Percentiles rank a stretch among this genome's conserved stretches.
These are phyloP conservation scores for Sarcophaga bullata DNA, from an alignment of 1,140 invertebrate species.

Conservation along the genomic window DNA sequence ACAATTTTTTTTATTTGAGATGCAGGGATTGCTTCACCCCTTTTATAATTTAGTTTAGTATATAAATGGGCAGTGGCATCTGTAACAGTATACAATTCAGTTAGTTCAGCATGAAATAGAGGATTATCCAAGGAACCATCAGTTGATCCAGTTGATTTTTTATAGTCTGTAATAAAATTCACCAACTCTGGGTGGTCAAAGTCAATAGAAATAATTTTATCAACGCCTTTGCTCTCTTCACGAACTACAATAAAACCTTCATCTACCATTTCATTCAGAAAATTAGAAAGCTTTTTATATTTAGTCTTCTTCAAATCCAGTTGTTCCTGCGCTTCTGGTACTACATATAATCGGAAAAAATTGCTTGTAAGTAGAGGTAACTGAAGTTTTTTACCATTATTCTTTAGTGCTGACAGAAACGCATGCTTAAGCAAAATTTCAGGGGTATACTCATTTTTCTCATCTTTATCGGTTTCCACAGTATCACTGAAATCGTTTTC, in stretches of 20 bases:
- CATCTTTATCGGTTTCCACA: background rate
- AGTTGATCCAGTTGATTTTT: constrained; percentile 42
- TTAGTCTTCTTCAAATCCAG: constrained; percentile 90
- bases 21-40: constrained; percentile 76
- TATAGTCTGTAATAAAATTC: constrained; percentile 62
- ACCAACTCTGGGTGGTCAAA: constrained; percentile 69
- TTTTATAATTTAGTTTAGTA: constrained; percentile 71
- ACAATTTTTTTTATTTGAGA: constrained; percentile 77
- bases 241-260: constrained; percentile 75
- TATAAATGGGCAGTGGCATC: constrained; percentile 60
- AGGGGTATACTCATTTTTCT: constrained; percentile 48
- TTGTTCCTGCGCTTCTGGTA: constrained; percentile 71
- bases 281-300: constrained; percentile 89
- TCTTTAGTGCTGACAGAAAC: constrained; percentile 82
- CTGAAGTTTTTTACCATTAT: constrained; percentile 69
- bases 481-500: background rate
- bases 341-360: constrained; percentile 83
- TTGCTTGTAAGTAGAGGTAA: constrained; percentile 80
- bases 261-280: constrained; percentile 76
- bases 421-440: constrained; percentile 79
- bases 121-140: constrained; percentile 52
- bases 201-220: constrained; percentile 74
- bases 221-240: constrained; percentile 78
- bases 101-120: constrained; percentile 68
- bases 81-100: constrained; percentile 76